phyloP scores from a whole-genome alignment of 2,113 vertebrate genomes.

The Heloderma charlesbogerti region DNA sequence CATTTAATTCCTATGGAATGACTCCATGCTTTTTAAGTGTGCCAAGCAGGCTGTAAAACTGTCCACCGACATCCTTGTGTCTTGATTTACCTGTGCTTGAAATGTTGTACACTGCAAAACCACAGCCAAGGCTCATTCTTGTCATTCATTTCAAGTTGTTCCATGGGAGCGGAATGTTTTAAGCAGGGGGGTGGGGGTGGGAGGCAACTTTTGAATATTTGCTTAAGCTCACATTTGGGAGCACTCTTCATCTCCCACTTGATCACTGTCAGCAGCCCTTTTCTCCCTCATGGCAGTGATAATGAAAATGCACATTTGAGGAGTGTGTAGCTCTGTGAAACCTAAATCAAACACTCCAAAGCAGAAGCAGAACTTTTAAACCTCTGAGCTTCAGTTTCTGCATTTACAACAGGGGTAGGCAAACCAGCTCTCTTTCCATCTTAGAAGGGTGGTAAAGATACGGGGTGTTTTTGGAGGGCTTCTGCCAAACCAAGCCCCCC shows the following conservation, averaged over 20 bases:
- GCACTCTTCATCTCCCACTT: not conserved
- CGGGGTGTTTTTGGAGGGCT: not conserved
- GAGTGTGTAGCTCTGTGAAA: not conserved
- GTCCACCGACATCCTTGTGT: not conserved
- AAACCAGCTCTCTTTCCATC: not conserved
- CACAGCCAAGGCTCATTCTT: not conserved
- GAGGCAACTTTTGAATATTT: not conserved
- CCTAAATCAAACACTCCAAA: not conserved
- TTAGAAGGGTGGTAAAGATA: not conserved
- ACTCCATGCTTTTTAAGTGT: not conserved
- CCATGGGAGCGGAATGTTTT: not conserved
- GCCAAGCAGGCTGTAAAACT: slow-evolving; percentile 6
- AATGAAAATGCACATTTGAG: not conserved
- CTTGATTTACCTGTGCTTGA: slow-evolving; percentile 19
- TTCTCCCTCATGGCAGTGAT: not conserved
- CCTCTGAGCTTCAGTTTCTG: not conserved
- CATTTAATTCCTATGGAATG: not conserved
- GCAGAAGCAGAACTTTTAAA: not conserved
- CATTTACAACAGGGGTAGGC: not conserved
- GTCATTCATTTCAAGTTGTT: slow-evolving; percentile 6
- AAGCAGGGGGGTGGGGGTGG: not conserved
- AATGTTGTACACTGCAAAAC: not conserved
- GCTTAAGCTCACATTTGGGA: not conserved
- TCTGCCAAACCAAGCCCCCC: not conserved
- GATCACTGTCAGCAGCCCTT: not conserved